A percentile compares a stretch with the other conserved stretches of the same genome.
phyloP scores from a whole-genome alignment of 2,888 invertebrate species.

The Dusona sp. region DNA sequence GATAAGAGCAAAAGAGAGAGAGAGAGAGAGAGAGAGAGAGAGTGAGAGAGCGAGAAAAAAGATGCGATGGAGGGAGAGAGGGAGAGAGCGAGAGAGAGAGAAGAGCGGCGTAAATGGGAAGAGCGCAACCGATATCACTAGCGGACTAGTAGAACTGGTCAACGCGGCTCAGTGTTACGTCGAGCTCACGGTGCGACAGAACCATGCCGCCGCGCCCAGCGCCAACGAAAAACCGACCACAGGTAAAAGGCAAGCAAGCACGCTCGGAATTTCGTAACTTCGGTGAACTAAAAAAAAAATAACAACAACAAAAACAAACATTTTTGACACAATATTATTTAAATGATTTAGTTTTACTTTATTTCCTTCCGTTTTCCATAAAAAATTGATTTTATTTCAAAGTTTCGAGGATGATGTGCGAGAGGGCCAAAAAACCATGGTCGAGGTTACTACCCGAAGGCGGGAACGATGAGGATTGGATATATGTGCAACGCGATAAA shows the following conservation, averaged over 20 bases:
- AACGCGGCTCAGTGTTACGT: slow-evolving; percentile 82
- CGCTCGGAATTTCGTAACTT: slow-evolving; percentile 31
- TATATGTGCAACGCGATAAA: slow-evolving; percentile 36
- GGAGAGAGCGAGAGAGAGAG: slow-evolving; percentile 19
- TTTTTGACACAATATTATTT: background rate
- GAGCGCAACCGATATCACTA: slow-evolving; percentile 60
- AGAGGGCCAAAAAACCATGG: slow-evolving; percentile 7
- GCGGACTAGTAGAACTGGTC: slow-evolving; percentile 58
- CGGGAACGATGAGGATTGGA: slow-evolving; percentile 29
- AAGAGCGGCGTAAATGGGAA: slow-evolving; percentile 50
- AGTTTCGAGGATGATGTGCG: slow-evolving; percentile 4
- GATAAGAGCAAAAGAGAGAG: slow-evolving; percentile 32
- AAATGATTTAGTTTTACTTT: background rate
- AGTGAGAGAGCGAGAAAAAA: slow-evolving; percentile 25
- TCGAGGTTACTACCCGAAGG: slow-evolving; percentile 16
- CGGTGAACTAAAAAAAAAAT: background rate
- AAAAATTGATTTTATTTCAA: background rate
- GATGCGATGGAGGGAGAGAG: slow-evolving; percentile 22
- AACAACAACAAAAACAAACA: background rate
- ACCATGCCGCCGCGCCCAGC: slow-evolving; percentile 84
- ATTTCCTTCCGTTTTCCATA: background rate
- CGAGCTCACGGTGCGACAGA: slow-evolving; percentile 83
- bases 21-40: slow-evolving; percentile 19
- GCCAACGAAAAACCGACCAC: slow-evolving; percentile 80
- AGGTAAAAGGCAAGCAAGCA: slow-evolving; percentile 75